Evolutionary conservation across 2,888 invertebrate genomes (phyloP).

Genomic region (Sylvicola fuscatus): DNA sequence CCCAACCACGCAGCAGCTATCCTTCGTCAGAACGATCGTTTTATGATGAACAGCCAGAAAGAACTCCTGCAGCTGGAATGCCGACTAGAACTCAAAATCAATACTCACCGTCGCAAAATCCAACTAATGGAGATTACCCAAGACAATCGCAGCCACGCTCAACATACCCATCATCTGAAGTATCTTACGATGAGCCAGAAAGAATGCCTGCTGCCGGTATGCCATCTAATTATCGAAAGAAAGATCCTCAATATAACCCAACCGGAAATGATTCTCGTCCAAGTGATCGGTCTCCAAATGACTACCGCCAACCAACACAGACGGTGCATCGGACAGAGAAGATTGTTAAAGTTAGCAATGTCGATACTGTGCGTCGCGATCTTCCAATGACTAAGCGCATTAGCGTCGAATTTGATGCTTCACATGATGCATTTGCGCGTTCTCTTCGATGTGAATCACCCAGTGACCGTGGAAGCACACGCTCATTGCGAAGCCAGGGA

Average conservation of each 20-base stretch:
- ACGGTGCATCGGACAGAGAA: background rate
- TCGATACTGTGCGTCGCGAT: too few relatives aligned
- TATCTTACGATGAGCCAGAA: background rate
- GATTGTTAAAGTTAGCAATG: background rate
- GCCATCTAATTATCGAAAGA: constrained; percentile 3
- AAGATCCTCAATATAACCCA: background rate
- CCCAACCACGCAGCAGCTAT: too few relatives aligned
- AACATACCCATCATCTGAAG: background rate
- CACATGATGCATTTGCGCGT: constrained; percentile 57
- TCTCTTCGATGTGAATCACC: constrained; percentile 45
- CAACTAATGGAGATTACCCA: constrained; percentile 2
- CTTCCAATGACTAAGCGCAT: constrained; percentile 27
- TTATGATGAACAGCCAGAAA: too few relatives aligned
- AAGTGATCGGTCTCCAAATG: constrained; percentile 3
- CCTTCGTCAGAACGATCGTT: too few relatives aligned
- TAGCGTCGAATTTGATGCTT: constrained; percentile 43
- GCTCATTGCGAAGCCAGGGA: constrained; percentile 26
- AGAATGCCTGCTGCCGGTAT: constrained; percentile 3
- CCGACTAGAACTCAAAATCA: background rate
- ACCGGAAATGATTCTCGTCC: background rate
- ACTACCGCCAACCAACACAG: background rate
- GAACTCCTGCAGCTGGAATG: background rate
- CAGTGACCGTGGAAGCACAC: constrained; percentile 32
- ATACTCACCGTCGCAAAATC: constrained; percentile 1
- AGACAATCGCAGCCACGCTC: background rate